These are phyloP conservation scores for Lucifuga dentata DNA, from an alignment of 2,113 vertebrate species.

Conservation along the genomic window DNA sequence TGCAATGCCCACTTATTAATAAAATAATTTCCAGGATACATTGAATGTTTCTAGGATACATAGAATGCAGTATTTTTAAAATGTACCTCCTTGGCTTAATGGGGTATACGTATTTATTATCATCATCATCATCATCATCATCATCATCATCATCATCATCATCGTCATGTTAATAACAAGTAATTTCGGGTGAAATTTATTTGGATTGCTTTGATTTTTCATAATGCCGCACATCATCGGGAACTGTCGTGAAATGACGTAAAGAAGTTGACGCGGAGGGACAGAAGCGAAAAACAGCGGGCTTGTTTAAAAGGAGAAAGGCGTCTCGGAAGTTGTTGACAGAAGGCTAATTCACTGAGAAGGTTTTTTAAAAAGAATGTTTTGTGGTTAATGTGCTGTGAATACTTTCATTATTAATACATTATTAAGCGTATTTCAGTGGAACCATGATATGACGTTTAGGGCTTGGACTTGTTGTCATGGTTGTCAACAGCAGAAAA, in stretches of 20 bases:
- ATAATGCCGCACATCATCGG: conserved; percentile 35
- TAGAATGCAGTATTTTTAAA: no score
- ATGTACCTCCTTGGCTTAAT: no score
- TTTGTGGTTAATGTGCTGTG: no score
- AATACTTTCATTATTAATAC: neutral
- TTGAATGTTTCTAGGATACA: no score
- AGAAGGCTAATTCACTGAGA: neutral
- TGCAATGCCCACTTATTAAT: no score
- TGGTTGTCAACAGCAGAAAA: conserved; percentile 10
- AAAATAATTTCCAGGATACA: no score
- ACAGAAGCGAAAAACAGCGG: conserved; percentile 76
- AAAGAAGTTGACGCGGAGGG: conserved; percentile 1
- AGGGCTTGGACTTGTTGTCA: neutral
- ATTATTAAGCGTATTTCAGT: neutral
- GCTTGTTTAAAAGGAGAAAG: conserved; percentile 78
- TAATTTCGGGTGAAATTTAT: no score
- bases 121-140: no score
- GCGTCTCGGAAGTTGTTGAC: conserved; percentile 52
- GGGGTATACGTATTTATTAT: no score
- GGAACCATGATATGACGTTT: neutral
- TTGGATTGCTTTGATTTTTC: no score
- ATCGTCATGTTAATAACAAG: no score
- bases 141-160: no score
- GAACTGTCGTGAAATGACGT: conserved; percentile 65
- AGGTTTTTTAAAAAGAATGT: conserved; percentile 1